phyloP scores from a whole-genome alignment of 2,113 vertebrate genomes.

The Aldabrachelys gigantea region DNA sequence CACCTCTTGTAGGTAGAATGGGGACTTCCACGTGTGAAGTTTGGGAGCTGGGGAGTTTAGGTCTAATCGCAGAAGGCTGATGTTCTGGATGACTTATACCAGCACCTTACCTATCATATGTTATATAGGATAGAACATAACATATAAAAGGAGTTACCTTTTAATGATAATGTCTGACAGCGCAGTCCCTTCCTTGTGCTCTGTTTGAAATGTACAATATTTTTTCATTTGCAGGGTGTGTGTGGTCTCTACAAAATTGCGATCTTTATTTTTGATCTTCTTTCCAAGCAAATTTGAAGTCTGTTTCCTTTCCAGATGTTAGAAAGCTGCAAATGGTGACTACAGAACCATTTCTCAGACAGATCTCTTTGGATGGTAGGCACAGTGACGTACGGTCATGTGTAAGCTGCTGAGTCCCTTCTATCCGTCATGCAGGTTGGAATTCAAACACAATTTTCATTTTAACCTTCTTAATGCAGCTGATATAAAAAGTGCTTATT shows the following conservation, averaged over 20 bases:
- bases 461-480: neutral
- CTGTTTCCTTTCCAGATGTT: neutral
- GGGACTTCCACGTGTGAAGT: neutral
- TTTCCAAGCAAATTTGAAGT: neutral
- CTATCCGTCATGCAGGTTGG: neutral
- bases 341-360: neutral
- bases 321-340: neutral
- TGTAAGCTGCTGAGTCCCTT: neutral
- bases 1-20: neutral
- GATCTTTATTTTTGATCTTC: neutral
- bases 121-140: neutral
- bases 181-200: neutral
- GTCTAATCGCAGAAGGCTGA: neutral
- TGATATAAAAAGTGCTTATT: constrained; percentile 11
- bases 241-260: neutral
- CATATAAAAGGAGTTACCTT: neutral
- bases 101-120: neutral
- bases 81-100: neutral
- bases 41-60: neutral
- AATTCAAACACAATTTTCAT: neutral
- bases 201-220: neutral
- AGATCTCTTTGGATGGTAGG: constrained; percentile 1
- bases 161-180: neutral
- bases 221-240: neutral
- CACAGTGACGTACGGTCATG: neutral